Evolutionary conservation across 2,113 vertebrate genomes (phyloP).

Genomic region (Eublepharis macularius): DNA sequence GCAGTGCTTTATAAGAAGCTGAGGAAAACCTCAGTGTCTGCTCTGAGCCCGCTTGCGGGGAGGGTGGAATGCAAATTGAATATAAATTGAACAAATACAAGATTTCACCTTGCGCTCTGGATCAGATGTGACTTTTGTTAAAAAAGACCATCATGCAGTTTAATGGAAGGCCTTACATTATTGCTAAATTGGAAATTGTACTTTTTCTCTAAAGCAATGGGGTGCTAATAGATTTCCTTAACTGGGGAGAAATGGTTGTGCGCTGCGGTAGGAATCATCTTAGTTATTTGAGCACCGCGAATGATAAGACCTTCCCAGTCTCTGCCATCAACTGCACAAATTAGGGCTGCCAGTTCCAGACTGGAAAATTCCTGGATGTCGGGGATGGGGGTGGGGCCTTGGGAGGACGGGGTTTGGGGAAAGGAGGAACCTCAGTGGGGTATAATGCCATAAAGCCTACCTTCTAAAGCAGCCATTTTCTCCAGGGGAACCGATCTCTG

Average conservation of each 20-base stretch:
- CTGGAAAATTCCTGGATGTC: too few species aligned
- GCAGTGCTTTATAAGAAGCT: not conserved
- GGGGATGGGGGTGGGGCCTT: too few species aligned
- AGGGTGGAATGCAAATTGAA: too few species aligned
- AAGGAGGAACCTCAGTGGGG: too few species aligned
- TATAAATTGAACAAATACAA: too few species aligned
- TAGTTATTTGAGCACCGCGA: not conserved
- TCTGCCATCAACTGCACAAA: not conserved
- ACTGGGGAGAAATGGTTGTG: not conserved
- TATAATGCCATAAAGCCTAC: too few species aligned
- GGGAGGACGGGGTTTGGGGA: too few species aligned
- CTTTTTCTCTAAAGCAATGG: not conserved
- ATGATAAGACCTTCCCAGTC: not conserved
- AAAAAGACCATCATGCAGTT: not conserved
- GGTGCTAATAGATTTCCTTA: slow-evolving; percentile 11
- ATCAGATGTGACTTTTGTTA: not conserved
- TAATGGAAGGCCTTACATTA: not conserved
- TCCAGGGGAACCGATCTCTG: too few species aligned
- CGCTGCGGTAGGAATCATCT: not conserved
- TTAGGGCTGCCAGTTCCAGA: too few species aligned
- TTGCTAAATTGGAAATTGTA: not conserved
- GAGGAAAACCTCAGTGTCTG: too few species aligned
- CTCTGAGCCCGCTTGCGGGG: too few species aligned
- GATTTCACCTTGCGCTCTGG: not conserved
- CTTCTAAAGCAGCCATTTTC: too few species aligned